Conservation (phyloP, 23 tunicate species). For the Trididemnum miniatum region DNA sequence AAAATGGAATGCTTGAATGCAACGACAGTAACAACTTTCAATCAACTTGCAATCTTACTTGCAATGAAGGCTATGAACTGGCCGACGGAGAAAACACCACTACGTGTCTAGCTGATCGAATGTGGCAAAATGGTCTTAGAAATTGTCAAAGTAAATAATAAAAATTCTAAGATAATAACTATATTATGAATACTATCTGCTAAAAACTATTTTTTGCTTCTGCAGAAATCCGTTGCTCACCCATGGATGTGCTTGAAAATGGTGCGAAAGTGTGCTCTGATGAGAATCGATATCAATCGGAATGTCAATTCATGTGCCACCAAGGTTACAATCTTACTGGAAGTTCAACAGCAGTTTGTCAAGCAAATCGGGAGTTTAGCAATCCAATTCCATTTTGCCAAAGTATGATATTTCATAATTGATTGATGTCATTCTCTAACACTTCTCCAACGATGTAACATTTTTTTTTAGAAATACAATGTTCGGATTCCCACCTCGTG, state of each 20-base stretch:
- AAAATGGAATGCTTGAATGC: conserved; percentile 59
- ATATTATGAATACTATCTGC: too few relatives aligned
- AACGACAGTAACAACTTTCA: conserved; percentile 42
- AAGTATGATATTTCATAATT: too few relatives aligned
- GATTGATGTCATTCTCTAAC: too few relatives aligned
- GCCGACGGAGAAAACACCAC: conserved; percentile 34
- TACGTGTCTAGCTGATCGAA: conserved; percentile 25
- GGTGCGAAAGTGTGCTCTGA: conserved; percentile 58
- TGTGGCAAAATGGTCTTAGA: conserved; percentile 38
- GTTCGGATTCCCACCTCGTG: too few relatives aligned
- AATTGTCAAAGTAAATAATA: conserved; percentile 58
- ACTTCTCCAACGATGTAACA: too few relatives aligned
- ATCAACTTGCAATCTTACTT: conserved; percentile 50
- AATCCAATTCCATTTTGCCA: too few relatives aligned
- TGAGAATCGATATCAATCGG: conserved; percentile 27
- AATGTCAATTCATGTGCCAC: conserved; percentile 56
- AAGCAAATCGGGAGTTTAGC: too few relatives aligned
- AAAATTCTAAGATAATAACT: too few relatives aligned
- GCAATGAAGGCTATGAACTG: conserved; percentile 63
- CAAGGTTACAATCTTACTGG: conserved; percentile 56
- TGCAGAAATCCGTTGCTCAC: conserved; percentile 76
- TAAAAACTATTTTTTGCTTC: conserved; percentile 1
- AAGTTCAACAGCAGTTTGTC: too few relatives aligned
- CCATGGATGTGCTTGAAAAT: conserved; percentile 29
- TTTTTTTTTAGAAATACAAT: too few relatives aligned